Percentiles rank a stretch among this genome's conserved stretches.
Evolutionary conservation across 2,113 vertebrate genomes (phyloP).

Genomic region (Globicephala melas): DNA sequence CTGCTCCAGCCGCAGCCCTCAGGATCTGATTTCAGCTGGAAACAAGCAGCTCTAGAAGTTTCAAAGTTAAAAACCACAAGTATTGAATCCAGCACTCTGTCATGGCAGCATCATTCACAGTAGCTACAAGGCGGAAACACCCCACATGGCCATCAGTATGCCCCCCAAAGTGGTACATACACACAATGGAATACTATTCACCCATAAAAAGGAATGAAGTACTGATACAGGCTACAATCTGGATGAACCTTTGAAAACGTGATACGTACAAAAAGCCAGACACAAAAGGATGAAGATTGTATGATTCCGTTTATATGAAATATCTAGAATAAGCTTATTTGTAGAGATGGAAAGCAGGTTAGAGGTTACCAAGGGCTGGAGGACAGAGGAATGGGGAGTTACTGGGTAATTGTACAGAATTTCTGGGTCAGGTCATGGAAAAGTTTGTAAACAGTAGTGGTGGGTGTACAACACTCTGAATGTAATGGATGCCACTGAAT

Average conservation of each 20-base stretch:
- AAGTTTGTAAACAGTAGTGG: not conserved
- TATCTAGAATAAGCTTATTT: not conserved
- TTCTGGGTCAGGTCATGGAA: not conserved
- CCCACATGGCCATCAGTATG: too few relatives aligned
- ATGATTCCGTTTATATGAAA: not conserved
- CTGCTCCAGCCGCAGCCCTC: not conserved
- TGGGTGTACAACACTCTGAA: not conserved
- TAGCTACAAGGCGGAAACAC: not conserved
- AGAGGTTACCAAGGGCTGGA: not conserved
- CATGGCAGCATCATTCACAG: not conserved
- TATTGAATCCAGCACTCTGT: not conserved
- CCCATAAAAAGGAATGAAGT: not conserved
- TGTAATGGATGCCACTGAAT: not conserved
- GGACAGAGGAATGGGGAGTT: not conserved
- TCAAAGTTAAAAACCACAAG: not conserved
- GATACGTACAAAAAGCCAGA: not conserved
- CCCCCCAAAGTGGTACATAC: rapidly evolving
- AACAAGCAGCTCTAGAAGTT: not conserved
- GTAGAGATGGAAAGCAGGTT: not conserved
- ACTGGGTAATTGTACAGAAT: not conserved
- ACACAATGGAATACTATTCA: not conserved
- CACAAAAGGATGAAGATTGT: not conserved
- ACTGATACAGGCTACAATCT: rapidly evolving
- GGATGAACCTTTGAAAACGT: not conserved
- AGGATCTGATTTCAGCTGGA: not conserved